These are phyloP conservation scores for Hipparchia sbordonii DNA, from an alignment of 2,888 invertebrate genomes.

Conservation along the genomic window DNA sequence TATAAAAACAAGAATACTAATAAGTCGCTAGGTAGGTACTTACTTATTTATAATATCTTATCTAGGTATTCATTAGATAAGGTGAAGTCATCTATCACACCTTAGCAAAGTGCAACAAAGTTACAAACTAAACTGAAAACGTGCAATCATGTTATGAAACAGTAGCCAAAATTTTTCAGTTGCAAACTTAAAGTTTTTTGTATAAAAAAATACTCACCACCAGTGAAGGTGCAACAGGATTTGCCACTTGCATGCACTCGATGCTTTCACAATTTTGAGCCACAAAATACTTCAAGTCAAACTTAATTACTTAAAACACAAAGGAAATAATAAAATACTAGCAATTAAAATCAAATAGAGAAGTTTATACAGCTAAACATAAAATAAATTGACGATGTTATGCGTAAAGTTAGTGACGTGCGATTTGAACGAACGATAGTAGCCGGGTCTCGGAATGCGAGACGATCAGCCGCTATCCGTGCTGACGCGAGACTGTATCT, in stretches of 20 bases:
- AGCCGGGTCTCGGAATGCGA: constrained; percentile 45
- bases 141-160: constrained; percentile 14
- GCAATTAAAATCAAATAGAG: constrained; percentile 45
- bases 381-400: constrained; percentile 42
- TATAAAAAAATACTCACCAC: constrained; percentile 66
- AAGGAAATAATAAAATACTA: constrained; percentile 12
- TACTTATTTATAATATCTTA: constrained; percentile 28
- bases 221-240: constrained; percentile 77
- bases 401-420: constrained; percentile 75
- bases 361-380: constrained; percentile 31
- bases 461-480: constrained; percentile 60
- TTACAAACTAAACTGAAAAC: background rate
- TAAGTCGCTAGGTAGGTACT: background rate
- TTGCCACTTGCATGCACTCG: constrained; percentile 63
- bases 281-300: constrained; percentile 39
- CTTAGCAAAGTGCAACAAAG: constrained; percentile 23
- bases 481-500: constrained; percentile 64
- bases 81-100: constrained; percentile 26
- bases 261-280: constrained; percentile 67
- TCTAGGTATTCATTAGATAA: constrained; percentile 34
- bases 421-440: constrained; percentile 44
- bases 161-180: constrained; percentile 19
- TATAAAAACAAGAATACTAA: background rate
- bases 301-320: constrained; percentile 18
- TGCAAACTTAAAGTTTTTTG: constrained; percentile 35